Conservation (phyloP, 2,797 vertebrate genomes). For the Sciaenops ocellatus region DNA sequence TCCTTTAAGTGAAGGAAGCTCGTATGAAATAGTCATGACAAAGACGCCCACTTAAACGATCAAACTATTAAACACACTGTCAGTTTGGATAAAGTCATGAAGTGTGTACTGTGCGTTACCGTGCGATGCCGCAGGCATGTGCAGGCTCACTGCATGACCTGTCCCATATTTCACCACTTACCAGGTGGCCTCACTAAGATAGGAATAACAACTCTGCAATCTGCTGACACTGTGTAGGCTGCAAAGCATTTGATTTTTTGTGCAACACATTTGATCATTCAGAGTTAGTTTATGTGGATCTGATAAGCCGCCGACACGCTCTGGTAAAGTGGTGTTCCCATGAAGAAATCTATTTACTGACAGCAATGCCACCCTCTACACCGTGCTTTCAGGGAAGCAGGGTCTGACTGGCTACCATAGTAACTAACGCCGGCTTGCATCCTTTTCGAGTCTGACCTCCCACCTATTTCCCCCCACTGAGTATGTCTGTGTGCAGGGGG, state of each 20-base stretch:
- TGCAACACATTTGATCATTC: conserved; percentile 48
- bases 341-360: conserved; percentile 47
- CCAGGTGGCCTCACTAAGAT: conserved; percentile 53
- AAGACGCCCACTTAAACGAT: conserved; percentile 17
- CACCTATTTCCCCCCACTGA: conserved; percentile 42
- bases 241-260: conserved; percentile 44
- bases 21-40: conserved; percentile 50
- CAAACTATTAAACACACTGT: conserved; percentile 27
- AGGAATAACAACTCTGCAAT: conserved; percentile 30
- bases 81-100: conserved; percentile 52
- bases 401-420: conserved; percentile 68
- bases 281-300: conserved; percentile 21
- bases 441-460: conserved; percentile 55
- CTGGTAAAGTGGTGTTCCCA: conserved; percentile 35
- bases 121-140: conserved; percentile 35
- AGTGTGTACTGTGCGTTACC: conserved; percentile 46
- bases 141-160: conserved; percentile 48
- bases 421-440: conserved; percentile 66
- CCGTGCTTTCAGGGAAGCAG: conserved; percentile 25
- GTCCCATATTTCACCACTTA: conserved; percentile 57
- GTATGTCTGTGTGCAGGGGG: conserved; percentile 26
- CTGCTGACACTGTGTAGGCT: conserved; percentile 45
- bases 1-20: conserved; percentile 6
- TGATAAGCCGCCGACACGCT: conserved; percentile 28
- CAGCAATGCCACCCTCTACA: conserved; percentile 22